Evolutionary conservation across 2,888 invertebrate species (phyloP).

Genomic region (Pachymerium ferrugineum): DNA sequence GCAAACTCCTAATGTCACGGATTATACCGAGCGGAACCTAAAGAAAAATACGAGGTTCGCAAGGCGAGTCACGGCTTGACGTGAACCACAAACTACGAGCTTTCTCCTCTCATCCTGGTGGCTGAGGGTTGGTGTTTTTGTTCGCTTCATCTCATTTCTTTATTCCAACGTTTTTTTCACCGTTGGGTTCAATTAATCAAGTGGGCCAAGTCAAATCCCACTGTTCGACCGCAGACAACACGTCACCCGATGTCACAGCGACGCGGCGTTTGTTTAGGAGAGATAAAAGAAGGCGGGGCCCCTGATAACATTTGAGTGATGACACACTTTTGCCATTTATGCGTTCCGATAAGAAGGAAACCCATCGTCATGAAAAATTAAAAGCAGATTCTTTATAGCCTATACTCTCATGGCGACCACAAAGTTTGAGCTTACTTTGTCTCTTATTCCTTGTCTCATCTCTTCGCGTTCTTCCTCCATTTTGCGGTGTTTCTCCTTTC

Average conservation of each 20-base stretch:
- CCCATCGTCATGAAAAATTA: conserved; percentile 7
- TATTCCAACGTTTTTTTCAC: neutral
- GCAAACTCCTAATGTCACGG: neutral
- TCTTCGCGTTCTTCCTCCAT: conserved; percentile 99
- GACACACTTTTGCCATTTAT: neutral
- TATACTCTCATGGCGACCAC: too few species aligned
- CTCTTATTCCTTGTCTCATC: conserved; percentile 98
- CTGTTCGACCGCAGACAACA: neutral
- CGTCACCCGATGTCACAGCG: neutral
- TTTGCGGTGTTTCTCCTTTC: conserved; percentile 99
- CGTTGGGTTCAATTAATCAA: neutral
- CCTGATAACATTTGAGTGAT: neutral
- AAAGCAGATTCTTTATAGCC: too few species aligned
- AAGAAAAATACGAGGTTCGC: conserved; percentile 6
- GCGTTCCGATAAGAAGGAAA: neutral
- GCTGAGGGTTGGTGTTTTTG: neutral
- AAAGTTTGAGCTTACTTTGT: conserved; percentile 76
- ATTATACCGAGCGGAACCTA: conserved; percentile 7
- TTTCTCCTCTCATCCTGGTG: neutral
- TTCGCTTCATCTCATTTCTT: neutral
- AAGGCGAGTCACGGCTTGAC: neutral
- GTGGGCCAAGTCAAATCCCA: neutral
- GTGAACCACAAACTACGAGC: neutral
- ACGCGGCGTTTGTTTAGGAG: neutral
- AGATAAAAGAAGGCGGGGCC: neutral